Base-by-base conservation (phyloP, 2,797 vertebrate species). In the Chelon labrosus region DNA sequence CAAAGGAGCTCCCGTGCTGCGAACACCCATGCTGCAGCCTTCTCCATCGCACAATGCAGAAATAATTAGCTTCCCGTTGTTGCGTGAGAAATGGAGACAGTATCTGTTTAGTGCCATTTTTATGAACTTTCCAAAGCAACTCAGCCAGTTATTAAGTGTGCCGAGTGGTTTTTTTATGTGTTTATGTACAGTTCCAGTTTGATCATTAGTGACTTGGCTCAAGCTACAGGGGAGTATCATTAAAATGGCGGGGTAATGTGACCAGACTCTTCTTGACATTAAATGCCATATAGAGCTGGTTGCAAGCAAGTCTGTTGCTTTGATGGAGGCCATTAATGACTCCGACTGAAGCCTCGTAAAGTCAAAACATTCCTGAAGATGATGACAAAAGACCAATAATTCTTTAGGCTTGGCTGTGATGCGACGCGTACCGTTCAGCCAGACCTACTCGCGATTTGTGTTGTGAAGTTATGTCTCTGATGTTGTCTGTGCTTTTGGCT, bases 31-130 rank as follows among this genome's bases (percentile, higher is more conserved):
- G 89, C 60, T 44, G 82, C 80, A 73, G 78, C 69, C 68, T 56
- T 86, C 82, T 84, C 87, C 83, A 35, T 70, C 70, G 75, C 83
- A 89, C 84, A 91, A 91, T 86, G 83, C 77, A 83, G 91, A 88
- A 90, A 93, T 92, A 93, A 95, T 94, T 91, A 94, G 83, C 85
- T 78, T 86, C 69, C 72, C 11, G 58, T 84, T 82, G 88, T 92
- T 89, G 86, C 82, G 82, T 92, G 89, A 91, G 90, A 92, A 91
- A 86, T 42, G 57, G 70, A 92, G 85, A 91, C 85, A 46, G 87
- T 87, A 57, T 88, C 77, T 86, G 83, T 90, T 82, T 67, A 85
- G 69, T 56, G 10, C 12, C 31, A 58, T 57, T 78, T 85, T 77
- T 82, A 85, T 83, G 83, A 85, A 84, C 71, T 64, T 79, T 91